These are phyloP conservation scores for Rhadina sibilatrix DNA, from an alignment of 2,113 vertebrate species.

Conservation along the genomic window DNA sequence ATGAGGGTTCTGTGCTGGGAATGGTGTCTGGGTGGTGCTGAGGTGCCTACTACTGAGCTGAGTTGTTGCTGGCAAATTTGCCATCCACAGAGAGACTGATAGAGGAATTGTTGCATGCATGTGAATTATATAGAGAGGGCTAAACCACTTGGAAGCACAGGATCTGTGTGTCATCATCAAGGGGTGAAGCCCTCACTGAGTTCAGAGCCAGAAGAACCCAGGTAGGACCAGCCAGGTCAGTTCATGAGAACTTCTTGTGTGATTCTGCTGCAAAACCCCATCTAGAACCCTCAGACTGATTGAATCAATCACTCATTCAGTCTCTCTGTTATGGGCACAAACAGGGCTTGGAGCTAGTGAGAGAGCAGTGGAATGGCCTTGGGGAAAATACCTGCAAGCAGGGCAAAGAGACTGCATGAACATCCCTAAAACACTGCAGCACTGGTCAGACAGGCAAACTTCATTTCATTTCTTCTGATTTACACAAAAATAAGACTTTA, in stretches of 20 bases:
- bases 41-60: accelerated
- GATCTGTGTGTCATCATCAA: not conserved
- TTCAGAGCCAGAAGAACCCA: accelerated
- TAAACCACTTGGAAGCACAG: too few species aligned
- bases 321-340: accelerated
- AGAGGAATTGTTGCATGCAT: not conserved
- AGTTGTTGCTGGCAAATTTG: not conserved
- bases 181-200: accelerated
- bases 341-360: too few species aligned
- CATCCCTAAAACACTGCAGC: accelerated
- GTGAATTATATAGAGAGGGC: not conserved
- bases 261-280: not conserved
- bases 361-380: not conserved
- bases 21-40: accelerated
- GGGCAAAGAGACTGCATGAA: accelerated
- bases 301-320: accelerated
- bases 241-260: not conserved
- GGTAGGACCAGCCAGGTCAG: not conserved
- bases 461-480: accelerated
- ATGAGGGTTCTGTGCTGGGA: not conserved
- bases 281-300: not conserved
- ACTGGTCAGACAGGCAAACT: accelerated
- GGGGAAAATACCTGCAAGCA: not conserved
- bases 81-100: not conserved
- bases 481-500: not conserved